A percentile compares a stretch with the other conserved stretches of the same genome.
Evolutionary conservation across 2,888 invertebrate species (phyloP).

Genomic region (Latheticus oryzae): DNA sequence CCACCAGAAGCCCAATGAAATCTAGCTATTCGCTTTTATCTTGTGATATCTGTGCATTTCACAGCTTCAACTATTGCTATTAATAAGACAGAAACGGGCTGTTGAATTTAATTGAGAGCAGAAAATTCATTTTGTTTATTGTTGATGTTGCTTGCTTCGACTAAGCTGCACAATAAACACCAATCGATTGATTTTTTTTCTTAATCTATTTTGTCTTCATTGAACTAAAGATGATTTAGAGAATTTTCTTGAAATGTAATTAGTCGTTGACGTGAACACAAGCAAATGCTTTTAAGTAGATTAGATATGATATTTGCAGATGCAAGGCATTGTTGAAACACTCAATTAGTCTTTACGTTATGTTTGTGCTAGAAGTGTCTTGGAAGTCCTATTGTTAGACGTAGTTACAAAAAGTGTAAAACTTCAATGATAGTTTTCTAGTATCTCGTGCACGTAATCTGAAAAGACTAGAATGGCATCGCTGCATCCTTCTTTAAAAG

Average conservation of each 20-base stretch:
- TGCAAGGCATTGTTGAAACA: background rate
- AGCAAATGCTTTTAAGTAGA: conserved; percentile 14
- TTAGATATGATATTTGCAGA: conserved; percentile 8
- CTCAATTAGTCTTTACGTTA: conserved; percentile 8
- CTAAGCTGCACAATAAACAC: too few species aligned
- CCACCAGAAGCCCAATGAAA: conserved; percentile 21
- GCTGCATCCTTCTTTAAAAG: conserved; percentile 31
- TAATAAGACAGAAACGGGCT: conserved; percentile 21
- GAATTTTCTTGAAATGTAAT: conserved; percentile 18
- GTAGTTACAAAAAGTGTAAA: background rate
- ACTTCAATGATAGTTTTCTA: conserved; percentile 26
- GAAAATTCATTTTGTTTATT: too few species aligned
- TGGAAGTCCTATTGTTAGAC: background rate
- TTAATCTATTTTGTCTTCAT: conserved; percentile 30
- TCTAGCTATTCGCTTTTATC: conserved; percentile 26
- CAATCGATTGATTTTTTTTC: too few species aligned
- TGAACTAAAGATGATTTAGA: conserved; percentile 8
- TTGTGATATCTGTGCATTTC: conserved; percentile 21
- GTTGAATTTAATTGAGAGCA: conserved; percentile 24
- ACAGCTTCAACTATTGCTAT: conserved; percentile 22
- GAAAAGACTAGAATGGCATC: conserved; percentile 26
- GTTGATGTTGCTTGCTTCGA: too few species aligned
- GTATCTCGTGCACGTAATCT: conserved; percentile 34
- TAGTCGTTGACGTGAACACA: conserved; percentile 8
- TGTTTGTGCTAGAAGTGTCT: conserved; percentile 3